Percentiles rank a stretch among this genome's conserved stretches.
phyloP scores from a whole-genome alignment of 2,113 vertebrate species.

The Physeter macrocephalus region DNA sequence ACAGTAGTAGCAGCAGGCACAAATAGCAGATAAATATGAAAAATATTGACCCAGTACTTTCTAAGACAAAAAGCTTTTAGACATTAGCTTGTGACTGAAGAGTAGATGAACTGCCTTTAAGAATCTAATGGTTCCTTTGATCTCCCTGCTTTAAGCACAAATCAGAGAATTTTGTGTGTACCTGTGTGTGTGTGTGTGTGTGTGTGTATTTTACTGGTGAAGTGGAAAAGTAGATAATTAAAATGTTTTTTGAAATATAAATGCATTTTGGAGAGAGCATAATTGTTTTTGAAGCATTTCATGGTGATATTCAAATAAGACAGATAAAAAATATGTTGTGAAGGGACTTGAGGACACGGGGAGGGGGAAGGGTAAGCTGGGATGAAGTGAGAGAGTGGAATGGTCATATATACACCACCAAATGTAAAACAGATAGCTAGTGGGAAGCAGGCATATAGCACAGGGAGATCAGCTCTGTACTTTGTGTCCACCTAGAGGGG shows the following conservation, averaged over 20 bases:
- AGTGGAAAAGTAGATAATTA: background rate
- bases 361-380: no score
- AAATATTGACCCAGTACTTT: background rate
- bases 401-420: no score
- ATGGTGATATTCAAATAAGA: constrained; percentile 1
- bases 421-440: no score
- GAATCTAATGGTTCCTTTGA: background rate
- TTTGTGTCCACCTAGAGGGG: no score
- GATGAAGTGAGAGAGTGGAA: no score
- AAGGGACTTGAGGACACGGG: no score
- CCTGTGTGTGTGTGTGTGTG: background rate
- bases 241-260: background rate
- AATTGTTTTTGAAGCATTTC: background rate
- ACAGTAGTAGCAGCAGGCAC: background rate
- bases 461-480: no score
- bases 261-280: background rate
- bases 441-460: no score
- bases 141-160: background rate
- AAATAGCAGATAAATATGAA: background rate
- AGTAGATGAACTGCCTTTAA: background rate
- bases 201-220: background rate
- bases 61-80: background rate
- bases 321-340: background rate
- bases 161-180: background rate
- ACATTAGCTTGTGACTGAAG: background rate